These are phyloP conservation scores for Andrena flavipes DNA, from an alignment of 2,888 invertebrate genomes.

Conservation along the genomic window DNA sequence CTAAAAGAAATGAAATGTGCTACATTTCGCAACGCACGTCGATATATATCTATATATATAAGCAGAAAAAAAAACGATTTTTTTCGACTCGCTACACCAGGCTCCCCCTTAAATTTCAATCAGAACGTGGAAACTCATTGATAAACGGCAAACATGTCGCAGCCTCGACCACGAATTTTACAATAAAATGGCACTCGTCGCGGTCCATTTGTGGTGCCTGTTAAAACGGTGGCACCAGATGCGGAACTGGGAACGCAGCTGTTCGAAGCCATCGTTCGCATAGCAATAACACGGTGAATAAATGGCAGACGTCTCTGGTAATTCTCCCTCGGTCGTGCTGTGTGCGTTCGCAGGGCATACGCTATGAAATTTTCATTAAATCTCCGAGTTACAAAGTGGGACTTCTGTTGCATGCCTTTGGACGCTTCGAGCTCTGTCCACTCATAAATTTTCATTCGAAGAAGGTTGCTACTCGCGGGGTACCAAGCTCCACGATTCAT, in stretches of 20 bases:
- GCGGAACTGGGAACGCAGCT: slow-evolving; percentile 13
- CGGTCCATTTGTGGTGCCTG: slow-evolving; percentile 12
- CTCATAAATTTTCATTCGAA: slow-evolving; percentile 20
- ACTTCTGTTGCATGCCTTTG: background rate
- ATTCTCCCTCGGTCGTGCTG: background rate
- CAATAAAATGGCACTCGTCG: slow-evolving; percentile 35
- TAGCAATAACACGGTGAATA: slow-evolving; percentile 10
- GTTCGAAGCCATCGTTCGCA: background rate
- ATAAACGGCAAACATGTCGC: background rate
- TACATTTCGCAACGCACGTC: no score
- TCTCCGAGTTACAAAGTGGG: background rate
- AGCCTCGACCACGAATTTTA: slow-evolving; percentile 10
- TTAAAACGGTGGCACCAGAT: slow-evolving; percentile 22
- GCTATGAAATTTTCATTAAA: slow-evolving; percentile 27
- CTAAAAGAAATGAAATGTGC: no score
- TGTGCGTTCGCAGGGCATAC: background rate
- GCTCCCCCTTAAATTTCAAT: background rate
- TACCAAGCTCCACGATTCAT: background rate
- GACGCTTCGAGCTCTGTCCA: background rate
- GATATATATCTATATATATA: no score
- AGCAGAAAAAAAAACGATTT: no score
- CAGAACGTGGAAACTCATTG: background rate
- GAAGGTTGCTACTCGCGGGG: background rate
- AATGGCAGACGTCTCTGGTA: slow-evolving; percentile 12
- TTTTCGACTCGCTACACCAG: no score